Evolutionary conservation across 2,113 vertebrate genomes (phyloP), one percentile per base, ranked within the genome.

Genomic region (Colinus virginianus): DNA sequence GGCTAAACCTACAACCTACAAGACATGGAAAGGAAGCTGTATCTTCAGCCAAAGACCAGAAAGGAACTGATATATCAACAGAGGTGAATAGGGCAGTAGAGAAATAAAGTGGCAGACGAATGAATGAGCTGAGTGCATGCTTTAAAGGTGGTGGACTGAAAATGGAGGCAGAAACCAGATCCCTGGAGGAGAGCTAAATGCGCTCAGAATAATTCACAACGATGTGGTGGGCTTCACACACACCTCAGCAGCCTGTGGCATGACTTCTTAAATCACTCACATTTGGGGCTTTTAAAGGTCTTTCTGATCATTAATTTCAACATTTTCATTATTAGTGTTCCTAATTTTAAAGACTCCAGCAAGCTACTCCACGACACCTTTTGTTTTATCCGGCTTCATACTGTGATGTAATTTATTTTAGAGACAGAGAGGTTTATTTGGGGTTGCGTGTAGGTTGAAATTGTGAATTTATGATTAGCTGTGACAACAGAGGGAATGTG

Each of bases 391-490:
- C 64, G 68, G 43, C 43, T 90, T 91, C 56, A 68, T 32, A 61
- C 13, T n/a, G 64, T 36, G 34, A 71, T 81, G 43, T 8, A 75
- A 91, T 86, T 88, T 86, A 36, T 62, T 88, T 64, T 71, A 16
- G 83, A 91, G 77, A 88, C 38, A 90, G 34, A 61, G 10, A 58
- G 78, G 66, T 94, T 88, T 84, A 94, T 87, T 74, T 87, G 80
- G 58, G 86, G 86, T 87, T 53, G 40, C 84, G n/a, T 9, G 14
- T 83, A 84, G 72, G 62, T 61, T 93, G 69, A 84, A 90, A 92
- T 90, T 43, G 80, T 16, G 48, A 88, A 92, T 90, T 96, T 92
- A 75, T 84, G 79, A 94, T 96, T 51, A 92, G 83, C 88, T 92
- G 74, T 90, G 88, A 90, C 90, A 94, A 88, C 79, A 90, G 36